phyloP scores from a whole-genome alignment of 2,113 vertebrate genomes.

The Macquaria ambigua region DNA sequence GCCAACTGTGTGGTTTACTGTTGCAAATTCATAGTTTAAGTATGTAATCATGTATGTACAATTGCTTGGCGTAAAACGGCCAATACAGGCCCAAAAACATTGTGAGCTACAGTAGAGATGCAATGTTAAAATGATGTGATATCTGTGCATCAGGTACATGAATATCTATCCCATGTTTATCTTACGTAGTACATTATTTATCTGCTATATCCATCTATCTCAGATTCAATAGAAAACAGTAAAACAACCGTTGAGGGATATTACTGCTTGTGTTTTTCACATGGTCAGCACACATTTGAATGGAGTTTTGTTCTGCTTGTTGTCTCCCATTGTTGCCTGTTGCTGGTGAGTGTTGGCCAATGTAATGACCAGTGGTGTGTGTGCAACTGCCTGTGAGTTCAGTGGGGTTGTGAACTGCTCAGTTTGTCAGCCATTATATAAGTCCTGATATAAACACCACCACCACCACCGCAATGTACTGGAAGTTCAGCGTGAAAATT shows the following conservation, averaged over 20 bases:
- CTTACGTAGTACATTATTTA: not conserved
- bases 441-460: not conserved
- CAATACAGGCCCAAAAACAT: not conserved
- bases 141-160: not conserved
- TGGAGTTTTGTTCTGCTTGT: conserved; percentile 10
- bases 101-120: not conserved
- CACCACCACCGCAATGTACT: not conserved
- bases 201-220: not conserved
- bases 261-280: conserved; percentile 1
- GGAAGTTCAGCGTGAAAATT: conserved; percentile 4
- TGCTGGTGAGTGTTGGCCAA: conserved; percentile 2
- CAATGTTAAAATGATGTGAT: not conserved
- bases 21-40: not conserved
- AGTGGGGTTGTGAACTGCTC: not conserved
- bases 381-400: not conserved
- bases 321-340: conserved; percentile 46
- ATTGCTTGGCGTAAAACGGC: not conserved
- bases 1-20: not conserved
- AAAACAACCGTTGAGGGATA: not conserved
- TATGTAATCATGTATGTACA: not conserved
- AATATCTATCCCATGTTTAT: not conserved
- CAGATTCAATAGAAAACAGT: conserved; percentile 30
- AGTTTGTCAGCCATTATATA: not conserved
- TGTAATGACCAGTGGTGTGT: not conserved
- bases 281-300: conserved; percentile 19